Evolutionary conservation across 1,140 invertebrate species (phyloP).

Genomic region (Sitobion miscanthi): DNA sequence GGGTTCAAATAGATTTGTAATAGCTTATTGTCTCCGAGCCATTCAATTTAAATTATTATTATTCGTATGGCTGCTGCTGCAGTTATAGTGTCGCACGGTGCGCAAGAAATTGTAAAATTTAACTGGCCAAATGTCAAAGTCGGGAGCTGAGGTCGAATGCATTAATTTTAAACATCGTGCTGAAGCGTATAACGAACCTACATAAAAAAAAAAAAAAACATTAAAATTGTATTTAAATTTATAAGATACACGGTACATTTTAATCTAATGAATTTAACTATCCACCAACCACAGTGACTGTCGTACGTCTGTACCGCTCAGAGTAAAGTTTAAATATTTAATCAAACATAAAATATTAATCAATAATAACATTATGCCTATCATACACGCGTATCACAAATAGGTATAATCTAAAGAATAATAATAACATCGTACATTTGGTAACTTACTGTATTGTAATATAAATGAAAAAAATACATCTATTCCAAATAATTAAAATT

Average conservation of each 20-base stretch:
- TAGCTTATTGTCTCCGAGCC: neutral
- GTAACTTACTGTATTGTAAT: neutral
- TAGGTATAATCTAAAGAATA: neutral
- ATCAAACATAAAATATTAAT: neutral
- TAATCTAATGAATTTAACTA: neutral
- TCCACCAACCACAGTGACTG: neutral
- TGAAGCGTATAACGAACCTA: neutral
- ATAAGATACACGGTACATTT: neutral
- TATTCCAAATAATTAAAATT: neutral
- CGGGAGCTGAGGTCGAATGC: neutral
- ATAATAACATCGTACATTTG: neutral
- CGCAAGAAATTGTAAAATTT: neutral
- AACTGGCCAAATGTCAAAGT: slow-evolving; percentile 14
- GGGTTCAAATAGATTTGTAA: neutral
- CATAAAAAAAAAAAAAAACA: neutral
- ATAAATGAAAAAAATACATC: neutral
- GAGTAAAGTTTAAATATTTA: neutral
- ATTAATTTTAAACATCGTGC: neutral
- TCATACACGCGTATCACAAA: neutral
- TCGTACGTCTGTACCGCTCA: neutral
- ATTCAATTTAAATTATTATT: neutral
- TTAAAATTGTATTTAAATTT: slow-evolving; percentile 8
- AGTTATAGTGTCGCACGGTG: neutral
- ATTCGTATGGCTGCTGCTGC: neutral
- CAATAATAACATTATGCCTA: neutral